Evolutionary conservation across 92 coral and sea anemone species (phyloP), one percentile per base, ranked within the genome.

Genomic region (Epizoanthus rinbou): DNA sequence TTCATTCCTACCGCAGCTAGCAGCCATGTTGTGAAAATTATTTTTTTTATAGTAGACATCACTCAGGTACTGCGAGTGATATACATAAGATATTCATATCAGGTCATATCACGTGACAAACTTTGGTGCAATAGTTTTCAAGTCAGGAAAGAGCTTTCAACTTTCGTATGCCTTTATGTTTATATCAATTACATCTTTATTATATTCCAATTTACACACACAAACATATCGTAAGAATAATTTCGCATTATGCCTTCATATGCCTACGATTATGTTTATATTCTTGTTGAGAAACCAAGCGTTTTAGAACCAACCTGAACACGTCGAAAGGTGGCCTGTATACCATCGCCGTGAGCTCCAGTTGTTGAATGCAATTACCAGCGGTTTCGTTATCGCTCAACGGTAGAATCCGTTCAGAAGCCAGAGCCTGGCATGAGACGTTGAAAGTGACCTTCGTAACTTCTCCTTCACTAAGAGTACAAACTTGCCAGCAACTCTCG

Each of bases 251-350:
- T 9, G 14, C 54, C 54, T 10, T 50, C 31, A 63, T 21, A 2
- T 23, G 31, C 1, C 68, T 21, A 19, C 22, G 35, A 7, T 21
- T 37, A 16, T 37, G 56, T 37, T 21, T 16, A 45, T 23, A 31
- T 8, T 16, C 17, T 25, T 22, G 16, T 17, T 74, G 37, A n/a
- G 31, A 28, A 35, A 16, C 28, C 59, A 56, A 43, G 28, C 17
- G 19, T 10, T n/a, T 50, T 16, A 83, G 8, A 7, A 57, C 18
- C 45, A 75, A 92, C 97, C 97, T 92, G 83, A 81, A 85, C 2
- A 87, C 87, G 64, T 90, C 86, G 31, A 66, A 31, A 50, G 86
- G 50, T 13, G 86, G 86, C 13, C 91, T 79, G 69, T 78, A 87
- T 45, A 92, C 83, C 59, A 87, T 84, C 67, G 88, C 85, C 24